These are phyloP conservation scores for Ectropis crepuscularia DNA, from an alignment of 2,888 invertebrate species.

Conservation along the genomic window DNA sequence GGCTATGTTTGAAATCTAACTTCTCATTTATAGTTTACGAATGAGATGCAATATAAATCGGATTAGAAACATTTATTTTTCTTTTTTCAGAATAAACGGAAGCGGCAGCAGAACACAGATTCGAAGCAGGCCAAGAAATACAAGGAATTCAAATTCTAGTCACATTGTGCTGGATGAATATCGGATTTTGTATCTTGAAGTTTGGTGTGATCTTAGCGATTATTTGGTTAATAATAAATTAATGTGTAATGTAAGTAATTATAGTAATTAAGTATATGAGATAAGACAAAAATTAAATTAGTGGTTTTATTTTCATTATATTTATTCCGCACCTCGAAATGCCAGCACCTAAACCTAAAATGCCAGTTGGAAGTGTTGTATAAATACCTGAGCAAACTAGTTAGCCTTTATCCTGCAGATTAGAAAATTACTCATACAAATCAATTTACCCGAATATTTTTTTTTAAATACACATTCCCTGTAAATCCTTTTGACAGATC, in stretches of 20 bases:
- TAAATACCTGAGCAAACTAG: too few relatives aligned
- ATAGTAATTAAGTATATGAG: constrained; percentile 7
- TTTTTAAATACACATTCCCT: too few relatives aligned
- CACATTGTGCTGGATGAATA: background rate
- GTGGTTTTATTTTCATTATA: background rate
- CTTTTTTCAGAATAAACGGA: constrained; percentile 93
- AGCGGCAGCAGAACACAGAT: constrained; percentile 95
- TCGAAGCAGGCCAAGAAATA: constrained; percentile 97
- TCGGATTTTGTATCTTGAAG: background rate
- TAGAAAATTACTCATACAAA: too few relatives aligned
- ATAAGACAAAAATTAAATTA: background rate
- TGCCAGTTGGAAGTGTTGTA: too few relatives aligned
- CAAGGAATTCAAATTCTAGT: constrained; percentile 98
- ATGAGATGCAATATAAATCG: too few relatives aligned
- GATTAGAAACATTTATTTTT: constrained; percentile 29
- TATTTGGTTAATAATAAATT: background rate
- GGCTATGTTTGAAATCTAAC: too few relatives aligned
- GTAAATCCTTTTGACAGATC: background rate
- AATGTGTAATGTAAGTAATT: background rate
- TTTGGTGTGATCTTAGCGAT: constrained; percentile 1
- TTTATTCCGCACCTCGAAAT: too few relatives aligned
- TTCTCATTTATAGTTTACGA: too few relatives aligned
- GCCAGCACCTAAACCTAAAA: too few relatives aligned
- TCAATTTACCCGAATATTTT: too few relatives aligned
- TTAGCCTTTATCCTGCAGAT: too few relatives aligned